These are phyloP conservation scores for Periphyllus acericola DNA, from an alignment of 2,888 invertebrate genomes.

Conservation along the genomic window DNA sequence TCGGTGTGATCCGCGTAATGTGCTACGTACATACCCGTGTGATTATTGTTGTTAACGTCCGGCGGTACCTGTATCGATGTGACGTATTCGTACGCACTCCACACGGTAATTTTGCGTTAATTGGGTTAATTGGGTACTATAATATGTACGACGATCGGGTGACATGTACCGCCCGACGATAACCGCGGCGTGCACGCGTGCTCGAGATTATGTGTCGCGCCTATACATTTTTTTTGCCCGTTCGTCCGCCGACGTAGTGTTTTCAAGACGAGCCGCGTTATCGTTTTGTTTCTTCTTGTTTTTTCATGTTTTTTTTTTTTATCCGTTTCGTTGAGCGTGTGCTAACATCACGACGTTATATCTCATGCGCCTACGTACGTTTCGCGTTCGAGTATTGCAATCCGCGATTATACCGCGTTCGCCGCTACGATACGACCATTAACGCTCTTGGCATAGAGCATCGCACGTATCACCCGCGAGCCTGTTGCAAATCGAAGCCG, in stretches of 20 bases:
- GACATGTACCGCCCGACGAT: no score
- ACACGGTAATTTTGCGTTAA: slow-evolving; percentile 1
- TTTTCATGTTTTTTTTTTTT: no score
- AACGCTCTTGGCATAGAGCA: neutral
- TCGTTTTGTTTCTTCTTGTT: no score
- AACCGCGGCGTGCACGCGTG: neutral
- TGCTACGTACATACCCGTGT: no score
- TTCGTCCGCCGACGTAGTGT: neutral
- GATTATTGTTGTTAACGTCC: no score
- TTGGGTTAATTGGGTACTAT: neutral
- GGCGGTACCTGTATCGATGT: no score
- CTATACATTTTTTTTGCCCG: no score
- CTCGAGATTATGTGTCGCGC: no score
- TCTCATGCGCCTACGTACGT: neutral
- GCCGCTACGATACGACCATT: neutral
- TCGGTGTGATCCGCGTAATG: no score
- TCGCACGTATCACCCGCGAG: neutral
- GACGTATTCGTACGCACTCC: neutral
- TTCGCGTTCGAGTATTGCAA: neutral
- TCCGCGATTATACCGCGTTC: neutral
- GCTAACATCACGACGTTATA: no score
- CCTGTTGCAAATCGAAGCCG: neutral
- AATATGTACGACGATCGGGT: no score
- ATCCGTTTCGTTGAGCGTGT: no score
- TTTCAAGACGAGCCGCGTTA: neutral